phyloP scores from a whole-genome alignment of 2,797 vertebrate species.

The Hydrophis major region DNA sequence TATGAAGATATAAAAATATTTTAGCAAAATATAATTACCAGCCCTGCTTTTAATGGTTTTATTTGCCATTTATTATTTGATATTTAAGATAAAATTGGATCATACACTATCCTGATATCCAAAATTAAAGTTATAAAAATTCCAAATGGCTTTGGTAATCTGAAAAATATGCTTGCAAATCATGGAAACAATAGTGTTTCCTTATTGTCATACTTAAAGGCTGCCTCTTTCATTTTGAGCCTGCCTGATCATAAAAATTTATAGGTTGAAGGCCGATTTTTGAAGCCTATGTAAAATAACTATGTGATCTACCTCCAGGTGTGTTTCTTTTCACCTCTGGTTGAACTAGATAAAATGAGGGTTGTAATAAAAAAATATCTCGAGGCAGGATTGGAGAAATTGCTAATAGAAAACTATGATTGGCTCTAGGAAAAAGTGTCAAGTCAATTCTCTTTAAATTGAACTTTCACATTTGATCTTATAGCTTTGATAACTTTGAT shows the following conservation, averaged over 20 bases:
- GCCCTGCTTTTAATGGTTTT: neutral
- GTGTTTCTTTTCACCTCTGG: neutral
- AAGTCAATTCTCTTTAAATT: neutral
- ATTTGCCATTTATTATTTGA: neutral
- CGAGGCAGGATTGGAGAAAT: neutral
- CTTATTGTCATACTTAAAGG: neutral
- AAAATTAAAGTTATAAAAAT: neutral
- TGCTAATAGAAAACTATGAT: neutral
- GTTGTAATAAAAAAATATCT: neutral
- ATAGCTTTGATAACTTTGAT: neutral
- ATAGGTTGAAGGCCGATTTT: neutral
- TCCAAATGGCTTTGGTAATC: neutral
- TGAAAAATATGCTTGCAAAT: neutral
- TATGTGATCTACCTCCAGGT: neutral
- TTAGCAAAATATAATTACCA: neutral
- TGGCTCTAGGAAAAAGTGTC: neutral
- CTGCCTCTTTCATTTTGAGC: neutral
- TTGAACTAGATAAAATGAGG: neutral
- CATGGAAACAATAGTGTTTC: neutral
- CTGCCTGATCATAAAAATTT: neutral
- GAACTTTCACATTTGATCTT: neutral
- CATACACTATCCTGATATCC: neutral
- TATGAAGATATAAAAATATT: neutral
- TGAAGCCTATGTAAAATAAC: neutral
- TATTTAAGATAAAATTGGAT: neutral